Conservation (phyloP, 2,888 invertebrate species). For the Acronicta aceris region DNA sequence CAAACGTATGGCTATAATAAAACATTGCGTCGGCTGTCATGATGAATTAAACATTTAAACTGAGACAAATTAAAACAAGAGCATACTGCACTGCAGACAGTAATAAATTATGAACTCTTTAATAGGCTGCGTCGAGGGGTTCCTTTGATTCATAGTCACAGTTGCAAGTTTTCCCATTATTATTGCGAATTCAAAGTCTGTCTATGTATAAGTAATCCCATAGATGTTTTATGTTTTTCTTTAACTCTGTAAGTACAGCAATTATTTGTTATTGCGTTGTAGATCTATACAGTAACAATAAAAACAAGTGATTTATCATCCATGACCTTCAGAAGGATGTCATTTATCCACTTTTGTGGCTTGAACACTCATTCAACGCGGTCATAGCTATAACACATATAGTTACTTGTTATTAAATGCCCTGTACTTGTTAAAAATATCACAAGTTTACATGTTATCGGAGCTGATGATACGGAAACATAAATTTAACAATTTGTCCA, state of each 20-base stretch:
- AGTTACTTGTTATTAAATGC: conserved; percentile 1
- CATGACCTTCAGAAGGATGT: conserved; percentile 48
- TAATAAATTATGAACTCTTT: conserved; percentile 70
- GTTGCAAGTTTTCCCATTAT: conserved; percentile 68
- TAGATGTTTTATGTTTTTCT: conserved; percentile 23
- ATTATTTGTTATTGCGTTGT: conserved; percentile 28
- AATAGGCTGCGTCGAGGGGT: conserved; percentile 55
- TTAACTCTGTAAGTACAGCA: conserved; percentile 4
- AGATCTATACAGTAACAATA: conserved; percentile 36
- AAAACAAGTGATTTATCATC: conserved; percentile 48
- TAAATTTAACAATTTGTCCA: conserved; percentile 56
- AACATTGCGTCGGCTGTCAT: conserved; percentile 36
- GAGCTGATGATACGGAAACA: conserved; percentile 56
- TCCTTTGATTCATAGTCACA: conserved; percentile 56
- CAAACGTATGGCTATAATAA: conserved; percentile 42
- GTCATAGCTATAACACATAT: conserved; percentile 27
- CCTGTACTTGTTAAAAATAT: conserved; percentile 28
- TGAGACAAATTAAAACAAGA: conserved; percentile 63
- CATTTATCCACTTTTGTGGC: conserved; percentile 37
- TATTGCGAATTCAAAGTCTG: conserved; percentile 42
- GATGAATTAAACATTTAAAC: conserved; percentile 61
- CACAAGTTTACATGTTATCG: conserved; percentile 33
- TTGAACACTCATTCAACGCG: conserved; percentile 25
- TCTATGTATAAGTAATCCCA: background rate
- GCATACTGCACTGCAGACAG: conserved; percentile 62